phyloP scores from a whole-genome alignment of 2,797 vertebrate species.

The Sebastes umbrosus region DNA sequence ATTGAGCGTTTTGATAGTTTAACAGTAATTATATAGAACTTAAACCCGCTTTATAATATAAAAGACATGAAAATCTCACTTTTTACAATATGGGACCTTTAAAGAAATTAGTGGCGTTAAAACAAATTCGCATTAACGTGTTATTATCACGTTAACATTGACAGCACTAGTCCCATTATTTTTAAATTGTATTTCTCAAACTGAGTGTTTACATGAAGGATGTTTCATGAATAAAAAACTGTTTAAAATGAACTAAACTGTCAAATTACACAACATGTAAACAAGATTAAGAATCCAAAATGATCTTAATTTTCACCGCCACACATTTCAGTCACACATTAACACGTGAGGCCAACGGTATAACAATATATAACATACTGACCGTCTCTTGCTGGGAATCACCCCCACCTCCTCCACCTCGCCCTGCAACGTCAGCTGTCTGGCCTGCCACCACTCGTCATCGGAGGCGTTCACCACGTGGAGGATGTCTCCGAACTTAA shows the following conservation, averaged over 20 bases:
- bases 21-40: too few species aligned
- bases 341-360: neutral
- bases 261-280: neutral
- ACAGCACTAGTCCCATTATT: neutral
- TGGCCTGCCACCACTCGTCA: slow-evolving; percentile 98
- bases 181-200: neutral
- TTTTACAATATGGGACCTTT: too few species aligned
- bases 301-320: too few species aligned
- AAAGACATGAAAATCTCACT: too few species aligned
- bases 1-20: too few species aligned
- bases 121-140: too few species aligned
- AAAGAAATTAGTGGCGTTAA: too few species aligned
- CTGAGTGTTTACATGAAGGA: neutral
- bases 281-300: too few species aligned
- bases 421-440: slow-evolving; percentile 90
- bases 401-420: slow-evolving; percentile 96
- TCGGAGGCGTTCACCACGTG: slow-evolving; percentile 98
- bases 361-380: neutral
- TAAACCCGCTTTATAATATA: too few species aligned
- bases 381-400: slow-evolving; percentile 98
- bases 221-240: too few species aligned
- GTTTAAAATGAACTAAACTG: neutral
- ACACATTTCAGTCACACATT: too few species aligned
- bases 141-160: too few species aligned
- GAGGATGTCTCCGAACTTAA: slow-evolving; percentile 95